Conservation (phyloP, 2,113 vertebrate species). For the Pelecanoides urinatrix region DNA sequence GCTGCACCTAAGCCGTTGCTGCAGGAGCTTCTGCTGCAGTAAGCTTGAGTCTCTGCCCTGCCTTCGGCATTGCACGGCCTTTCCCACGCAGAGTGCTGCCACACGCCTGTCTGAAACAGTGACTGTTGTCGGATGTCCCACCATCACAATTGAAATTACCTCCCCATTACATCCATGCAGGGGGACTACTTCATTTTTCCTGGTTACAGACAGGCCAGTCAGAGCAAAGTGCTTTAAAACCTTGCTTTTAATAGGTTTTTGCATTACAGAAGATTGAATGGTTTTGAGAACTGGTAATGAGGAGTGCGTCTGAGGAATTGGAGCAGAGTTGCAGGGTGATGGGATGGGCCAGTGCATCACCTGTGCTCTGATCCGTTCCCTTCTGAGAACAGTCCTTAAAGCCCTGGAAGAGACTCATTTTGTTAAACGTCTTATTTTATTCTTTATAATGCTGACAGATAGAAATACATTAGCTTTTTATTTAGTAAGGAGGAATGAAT, state of each 20-base stretch:
- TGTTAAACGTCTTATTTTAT: conserved; percentile 2
- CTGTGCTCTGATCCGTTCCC: not conserved
- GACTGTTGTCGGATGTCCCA: not conserved
- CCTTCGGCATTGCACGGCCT: not conserved
- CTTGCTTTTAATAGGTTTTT: not conserved
- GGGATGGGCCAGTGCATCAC: not conserved
- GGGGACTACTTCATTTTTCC: not conserved
- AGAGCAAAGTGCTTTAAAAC: not conserved
- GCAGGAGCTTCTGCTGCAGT: not conserved
- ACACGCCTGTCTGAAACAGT: not conserved
- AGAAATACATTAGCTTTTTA: not conserved
- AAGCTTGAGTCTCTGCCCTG: not conserved
- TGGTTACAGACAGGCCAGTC: not conserved
- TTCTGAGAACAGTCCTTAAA: not conserved
- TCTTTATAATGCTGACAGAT: not conserved
- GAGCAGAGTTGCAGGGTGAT: not conserved
- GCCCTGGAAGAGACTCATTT: not conserved
- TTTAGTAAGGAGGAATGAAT: conserved; percentile 46
- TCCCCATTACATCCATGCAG: not conserved
- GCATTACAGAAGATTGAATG: not conserved
- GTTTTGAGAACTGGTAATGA: not conserved
- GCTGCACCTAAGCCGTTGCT: not conserved
- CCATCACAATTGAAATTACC: not conserved
- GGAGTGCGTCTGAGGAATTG: not conserved
- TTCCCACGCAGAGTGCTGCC: not conserved